phyloP scores from a whole-genome alignment of 2,888 invertebrate genomes.

The Luperina testacea region DNA sequence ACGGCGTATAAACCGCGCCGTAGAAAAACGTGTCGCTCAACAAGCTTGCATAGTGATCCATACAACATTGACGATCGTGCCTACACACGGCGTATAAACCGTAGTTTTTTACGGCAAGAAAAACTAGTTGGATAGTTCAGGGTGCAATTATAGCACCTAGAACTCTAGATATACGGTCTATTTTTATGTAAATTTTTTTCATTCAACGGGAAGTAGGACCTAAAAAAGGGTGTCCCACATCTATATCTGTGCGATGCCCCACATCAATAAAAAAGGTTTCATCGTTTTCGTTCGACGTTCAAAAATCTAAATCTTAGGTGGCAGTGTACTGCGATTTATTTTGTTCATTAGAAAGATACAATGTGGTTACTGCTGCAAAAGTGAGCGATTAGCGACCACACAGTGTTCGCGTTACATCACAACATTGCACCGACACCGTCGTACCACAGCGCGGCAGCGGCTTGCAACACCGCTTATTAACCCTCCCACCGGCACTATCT shows the following conservation, averaged over 20 bases:
- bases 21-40: neutral
- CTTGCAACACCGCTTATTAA: constrained; percentile 76
- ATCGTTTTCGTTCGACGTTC: neutral
- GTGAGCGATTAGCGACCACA: constrained; percentile 51
- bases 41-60: neutral
- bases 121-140: no score
- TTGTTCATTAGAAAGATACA: constrained; percentile 19
- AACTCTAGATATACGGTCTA: no score
- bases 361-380: constrained; percentile 40
- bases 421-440: constrained; percentile 72
- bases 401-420: constrained; percentile 75
- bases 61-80: neutral
- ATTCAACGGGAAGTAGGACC: no score
- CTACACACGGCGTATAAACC: neutral
- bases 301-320: neutral
- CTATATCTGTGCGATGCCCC: neutral
- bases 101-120: neutral
- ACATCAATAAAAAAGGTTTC: neutral
- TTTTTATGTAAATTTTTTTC: no score
- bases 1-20: neutral
- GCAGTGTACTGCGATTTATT: constrained; percentile 2
- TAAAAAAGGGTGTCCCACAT: neutral
- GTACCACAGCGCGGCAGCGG: constrained; percentile 76
- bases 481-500: constrained; percentile 57
- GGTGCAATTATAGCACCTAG: no score